Conservation (phyloP, 1,140 invertebrate species). For the Hypothenemus hampei region DNA sequence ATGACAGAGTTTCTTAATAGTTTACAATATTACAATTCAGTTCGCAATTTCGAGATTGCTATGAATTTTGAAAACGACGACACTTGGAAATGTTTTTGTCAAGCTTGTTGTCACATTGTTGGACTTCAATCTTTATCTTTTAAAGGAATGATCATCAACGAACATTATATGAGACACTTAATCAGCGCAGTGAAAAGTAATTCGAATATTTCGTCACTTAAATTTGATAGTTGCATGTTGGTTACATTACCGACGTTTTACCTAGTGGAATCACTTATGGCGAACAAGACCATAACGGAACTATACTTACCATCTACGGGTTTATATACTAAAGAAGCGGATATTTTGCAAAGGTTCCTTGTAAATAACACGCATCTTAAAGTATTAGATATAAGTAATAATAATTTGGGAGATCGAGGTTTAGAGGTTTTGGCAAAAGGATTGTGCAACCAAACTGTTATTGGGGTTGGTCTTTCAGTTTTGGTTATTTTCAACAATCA, state of each 20-base stretch:
- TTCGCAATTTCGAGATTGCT: slow-evolving; percentile 35
- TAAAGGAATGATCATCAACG: slow-evolving; percentile 36
- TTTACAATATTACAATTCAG: slow-evolving; percentile 40
- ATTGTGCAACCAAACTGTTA: slow-evolving; percentile 32
- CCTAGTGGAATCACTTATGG: slow-evolving; percentile 39
- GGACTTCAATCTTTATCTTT: slow-evolving; percentile 35
- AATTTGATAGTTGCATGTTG: slow-evolving; percentile 38
- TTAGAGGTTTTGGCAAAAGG: slow-evolving; percentile 39
- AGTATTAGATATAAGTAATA: slow-evolving; percentile 43
- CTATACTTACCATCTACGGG: slow-evolving; percentile 40
- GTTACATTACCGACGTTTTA: slow-evolving; percentile 36
- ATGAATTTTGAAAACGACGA: slow-evolving; percentile 36
- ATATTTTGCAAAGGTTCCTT: slow-evolving; percentile 35
- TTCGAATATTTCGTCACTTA: slow-evolving; percentile 33
- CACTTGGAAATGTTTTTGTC: slow-evolving; percentile 37
- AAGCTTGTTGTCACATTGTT: slow-evolving; percentile 33
- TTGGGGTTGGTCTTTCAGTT: slow-evolving; percentile 35
- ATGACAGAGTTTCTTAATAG: slow-evolving; percentile 40
- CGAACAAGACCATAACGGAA: slow-evolving; percentile 36
- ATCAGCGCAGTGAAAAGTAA: slow-evolving; percentile 34
- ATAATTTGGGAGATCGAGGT: slow-evolving; percentile 41
- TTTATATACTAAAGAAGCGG: slow-evolving; percentile 42
- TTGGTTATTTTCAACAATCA: slow-evolving; percentile 42
- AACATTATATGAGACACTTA: slow-evolving; percentile 36
- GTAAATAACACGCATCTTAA: slow-evolving; percentile 36